Percentiles rank a stretch among this genome's conserved stretches.
These are phyloP conservation scores for Nomada flava DNA, from an alignment of 2,888 invertebrate genomes.

Conservation along the genomic window DNA sequence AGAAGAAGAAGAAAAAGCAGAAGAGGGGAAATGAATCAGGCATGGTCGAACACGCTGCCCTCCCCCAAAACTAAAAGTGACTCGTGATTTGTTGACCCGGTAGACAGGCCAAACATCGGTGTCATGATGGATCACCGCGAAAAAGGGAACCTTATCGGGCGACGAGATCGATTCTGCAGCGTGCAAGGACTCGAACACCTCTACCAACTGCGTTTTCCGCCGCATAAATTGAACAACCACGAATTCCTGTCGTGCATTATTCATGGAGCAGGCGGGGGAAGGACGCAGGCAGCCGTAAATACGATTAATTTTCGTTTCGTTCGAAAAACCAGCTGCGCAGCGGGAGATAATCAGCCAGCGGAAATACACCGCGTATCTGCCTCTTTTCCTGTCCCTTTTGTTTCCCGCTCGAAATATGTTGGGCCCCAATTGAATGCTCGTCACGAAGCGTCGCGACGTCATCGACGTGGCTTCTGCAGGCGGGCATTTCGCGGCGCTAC, in stretches of 20 bases:
- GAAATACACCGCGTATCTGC: slow-evolving; percentile 32
- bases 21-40: slow-evolving; percentile 25
- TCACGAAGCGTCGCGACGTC: slow-evolving; percentile 24
- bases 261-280: slow-evolving; percentile 58
- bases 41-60: slow-evolving; percentile 30
- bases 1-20: neutral
- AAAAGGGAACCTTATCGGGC: slow-evolving; percentile 55
- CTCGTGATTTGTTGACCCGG: slow-evolving; percentile 62
- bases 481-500: neutral
- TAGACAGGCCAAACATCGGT: slow-evolving; percentile 55
- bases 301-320: slow-evolving; percentile 74
- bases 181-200: slow-evolving; percentile 59
- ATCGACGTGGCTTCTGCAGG: slow-evolving; percentile 8
- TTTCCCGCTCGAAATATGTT: slow-evolving; percentile 4
- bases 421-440: slow-evolving; percentile 33
- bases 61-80: slow-evolving; percentile 44
- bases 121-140: slow-evolving; percentile 63
- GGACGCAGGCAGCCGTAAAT: slow-evolving; percentile 61
- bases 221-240: slow-evolving; percentile 75
- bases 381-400: slow-evolving; percentile 17
- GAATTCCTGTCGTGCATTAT: slow-evolving; percentile 74
- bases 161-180: slow-evolving; percentile 56
- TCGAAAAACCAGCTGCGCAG: slow-evolving; percentile 52
- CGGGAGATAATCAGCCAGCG: slow-evolving; percentile 39
- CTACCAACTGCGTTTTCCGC: slow-evolving; percentile 53